Evolutionary conservation across 2,113 vertebrate species (phyloP).

Genomic region (Noturus placidus): DNA sequence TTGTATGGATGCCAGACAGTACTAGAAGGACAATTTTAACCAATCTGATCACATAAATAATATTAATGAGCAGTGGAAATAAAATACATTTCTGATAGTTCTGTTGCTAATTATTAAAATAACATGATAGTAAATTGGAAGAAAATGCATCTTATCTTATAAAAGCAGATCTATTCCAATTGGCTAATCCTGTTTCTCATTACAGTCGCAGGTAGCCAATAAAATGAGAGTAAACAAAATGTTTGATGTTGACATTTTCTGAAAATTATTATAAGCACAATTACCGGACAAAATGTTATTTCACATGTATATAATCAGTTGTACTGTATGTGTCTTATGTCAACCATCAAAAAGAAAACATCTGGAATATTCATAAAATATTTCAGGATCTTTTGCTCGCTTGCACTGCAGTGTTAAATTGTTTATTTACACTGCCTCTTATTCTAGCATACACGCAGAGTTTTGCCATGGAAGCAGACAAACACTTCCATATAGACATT

Average conservation of each 20-base stretch:
- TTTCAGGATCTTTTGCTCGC: background rate
- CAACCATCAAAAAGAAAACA: background rate
- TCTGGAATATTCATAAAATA: background rate
- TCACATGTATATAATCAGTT: background rate
- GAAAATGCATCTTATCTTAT: background rate
- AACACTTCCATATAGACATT: constrained; percentile 52
- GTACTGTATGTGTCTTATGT: background rate
- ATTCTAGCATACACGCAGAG: constrained; percentile 14
- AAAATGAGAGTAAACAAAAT: background rate
- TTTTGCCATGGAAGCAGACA: constrained; percentile 46
- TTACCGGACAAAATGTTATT: background rate
- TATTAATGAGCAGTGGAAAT: background rate
- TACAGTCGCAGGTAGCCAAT: background rate
- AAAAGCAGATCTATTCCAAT: background rate
- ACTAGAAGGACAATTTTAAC: background rate
- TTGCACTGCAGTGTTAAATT: background rate
- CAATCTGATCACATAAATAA: background rate
- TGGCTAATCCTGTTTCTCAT: background rate
- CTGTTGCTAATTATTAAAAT: background rate
- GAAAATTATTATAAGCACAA: background rate
- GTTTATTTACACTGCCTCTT: constrained; percentile 10
- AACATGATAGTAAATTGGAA: background rate
- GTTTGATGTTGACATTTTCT: background rate
- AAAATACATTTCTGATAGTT: background rate
- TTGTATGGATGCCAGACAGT: background rate